Conservation (phyloP, 2,797 vertebrate species). For the Myoxocephalus aenaeus region DNA sequence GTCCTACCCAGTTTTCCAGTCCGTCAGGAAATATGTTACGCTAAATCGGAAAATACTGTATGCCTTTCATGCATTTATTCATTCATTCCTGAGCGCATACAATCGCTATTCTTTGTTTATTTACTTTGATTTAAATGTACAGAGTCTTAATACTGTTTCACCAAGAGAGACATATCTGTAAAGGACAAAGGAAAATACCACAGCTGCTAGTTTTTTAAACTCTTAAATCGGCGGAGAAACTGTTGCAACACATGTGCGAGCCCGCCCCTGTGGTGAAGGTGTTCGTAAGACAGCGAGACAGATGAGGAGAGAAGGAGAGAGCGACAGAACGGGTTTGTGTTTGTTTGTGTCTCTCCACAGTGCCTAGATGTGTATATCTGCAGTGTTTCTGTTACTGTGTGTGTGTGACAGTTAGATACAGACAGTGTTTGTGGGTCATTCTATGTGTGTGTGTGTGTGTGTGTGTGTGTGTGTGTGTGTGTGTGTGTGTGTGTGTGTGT, state of each 20-base stretch:
- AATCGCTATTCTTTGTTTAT: not conserved
- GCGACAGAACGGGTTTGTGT: constrained; percentile 43
- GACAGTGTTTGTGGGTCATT: constrained; percentile 43
- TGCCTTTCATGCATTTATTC: not conserved
- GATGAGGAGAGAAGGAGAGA: constrained; percentile 38
- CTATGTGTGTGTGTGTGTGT: constrained; percentile 13
- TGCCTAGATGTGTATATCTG: constrained; percentile 35
- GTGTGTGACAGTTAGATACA: constrained; percentile 36
- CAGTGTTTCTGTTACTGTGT: constrained; percentile 33
- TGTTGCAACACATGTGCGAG: constrained; percentile 18
- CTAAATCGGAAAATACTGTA: not conserved
- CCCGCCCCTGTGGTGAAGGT: not conserved
- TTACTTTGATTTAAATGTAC: not conserved
- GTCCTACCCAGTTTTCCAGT: not conserved
- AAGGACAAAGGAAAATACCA: not conserved
- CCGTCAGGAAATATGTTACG: not conserved
- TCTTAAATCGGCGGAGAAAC: constrained; percentile 19
- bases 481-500: constrained; percentile 2
- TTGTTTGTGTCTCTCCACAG: constrained; percentile 52
- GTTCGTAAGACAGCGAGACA: constrained; percentile 43
- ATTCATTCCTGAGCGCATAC: not conserved
- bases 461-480: constrained; percentile 41
- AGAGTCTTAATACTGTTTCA: not conserved
- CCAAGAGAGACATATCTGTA: not conserved
- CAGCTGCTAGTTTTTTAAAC: not conserved